Evolutionary conservation across 2,888 invertebrate species (phyloP).

Genomic region (Cordilura impudica): DNA sequence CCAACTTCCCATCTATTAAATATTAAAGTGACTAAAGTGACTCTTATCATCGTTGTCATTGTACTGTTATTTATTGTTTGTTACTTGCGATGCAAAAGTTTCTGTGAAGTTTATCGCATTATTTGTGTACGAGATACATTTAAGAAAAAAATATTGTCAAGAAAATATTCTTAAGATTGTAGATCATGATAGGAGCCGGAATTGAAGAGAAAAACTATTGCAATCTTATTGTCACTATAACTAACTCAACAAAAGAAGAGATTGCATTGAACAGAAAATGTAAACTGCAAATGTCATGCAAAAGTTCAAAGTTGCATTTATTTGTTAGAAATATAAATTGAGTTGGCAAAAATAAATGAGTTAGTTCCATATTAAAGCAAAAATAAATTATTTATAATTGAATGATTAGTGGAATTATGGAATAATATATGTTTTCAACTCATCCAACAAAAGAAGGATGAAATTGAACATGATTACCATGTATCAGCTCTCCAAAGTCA

Average conservation of each 20-base stretch:
- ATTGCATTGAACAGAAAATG: neutral
- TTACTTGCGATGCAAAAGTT: neutral
- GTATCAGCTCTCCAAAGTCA: no score
- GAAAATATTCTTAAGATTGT: neutral
- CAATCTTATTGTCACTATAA: slow-evolving; percentile 56
- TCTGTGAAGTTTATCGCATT: neutral
- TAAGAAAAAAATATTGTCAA: no score
- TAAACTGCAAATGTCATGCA: slow-evolving; percentile 33
- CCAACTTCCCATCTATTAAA: neutral
- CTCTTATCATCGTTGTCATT: neutral
- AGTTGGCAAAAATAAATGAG: neutral
- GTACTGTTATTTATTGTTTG: neutral
- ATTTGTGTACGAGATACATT: neutral
- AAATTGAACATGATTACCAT: no score
- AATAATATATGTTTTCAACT: no score
- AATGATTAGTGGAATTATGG: no score
- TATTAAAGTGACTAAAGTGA: neutral
- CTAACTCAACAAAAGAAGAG: slow-evolving; percentile 8
- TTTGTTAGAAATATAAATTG: slow-evolving; percentile 15
- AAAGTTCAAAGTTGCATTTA: slow-evolving; percentile 31
- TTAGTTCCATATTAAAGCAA: no score
- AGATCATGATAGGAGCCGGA: neutral
- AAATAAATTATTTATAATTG: no score
- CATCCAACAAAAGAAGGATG: no score
- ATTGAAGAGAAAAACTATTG: slow-evolving; percentile 48